Evolutionary conservation across 1,140 invertebrate genomes (phyloP).

Genomic region (Drosophila tani): DNA sequence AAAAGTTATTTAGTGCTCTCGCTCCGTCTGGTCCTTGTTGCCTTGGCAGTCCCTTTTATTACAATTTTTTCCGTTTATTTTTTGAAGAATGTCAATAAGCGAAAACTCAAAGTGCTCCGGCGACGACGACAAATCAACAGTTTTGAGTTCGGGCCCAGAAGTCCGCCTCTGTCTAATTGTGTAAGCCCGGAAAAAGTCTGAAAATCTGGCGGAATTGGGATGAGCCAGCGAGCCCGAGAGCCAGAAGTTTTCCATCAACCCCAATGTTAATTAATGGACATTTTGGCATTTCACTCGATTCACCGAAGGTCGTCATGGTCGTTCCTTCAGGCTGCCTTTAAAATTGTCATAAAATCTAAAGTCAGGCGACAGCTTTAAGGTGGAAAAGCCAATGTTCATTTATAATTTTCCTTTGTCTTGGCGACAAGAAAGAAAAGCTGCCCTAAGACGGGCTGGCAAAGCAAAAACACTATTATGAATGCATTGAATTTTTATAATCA

Average conservation of each 20-base stretch:
- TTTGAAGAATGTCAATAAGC: slow-evolving; percentile 41
- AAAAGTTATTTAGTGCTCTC: slow-evolving; percentile 34
- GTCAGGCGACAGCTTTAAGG: slow-evolving; percentile 1
- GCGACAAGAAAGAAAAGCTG: background rate
- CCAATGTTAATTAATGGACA: slow-evolving; percentile 74
- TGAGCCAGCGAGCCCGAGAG: slow-evolving; percentile 19
- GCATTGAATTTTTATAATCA: slow-evolving; percentile 68
- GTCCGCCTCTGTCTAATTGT: slow-evolving; percentile 36
- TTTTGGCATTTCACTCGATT: slow-evolving; percentile 46
- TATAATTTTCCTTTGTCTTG: slow-evolving; percentile 15
- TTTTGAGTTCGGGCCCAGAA: slow-evolving; percentile 36
- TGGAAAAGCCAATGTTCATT: background rate
- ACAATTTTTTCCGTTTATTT: slow-evolving; percentile 4
- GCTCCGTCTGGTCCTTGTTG: background rate
- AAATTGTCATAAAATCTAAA: background rate
- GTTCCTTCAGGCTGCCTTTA: background rate
- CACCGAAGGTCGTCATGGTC: slow-evolving; percentile 25
- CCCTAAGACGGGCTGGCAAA: slow-evolving; percentile 14
- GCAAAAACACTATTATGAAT: slow-evolving; percentile 49
- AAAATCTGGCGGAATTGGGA: slow-evolving; percentile 2
- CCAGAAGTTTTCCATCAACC: slow-evolving; percentile 43
- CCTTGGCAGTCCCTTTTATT: background rate
- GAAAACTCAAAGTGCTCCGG: slow-evolving; percentile 27
- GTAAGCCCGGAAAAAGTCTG: slow-evolving; percentile 1
- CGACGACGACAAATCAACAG: slow-evolving; percentile 40